Conservation (phyloP, 2,113 vertebrate genomes). For the Genyomyrus donnyi region DNA sequence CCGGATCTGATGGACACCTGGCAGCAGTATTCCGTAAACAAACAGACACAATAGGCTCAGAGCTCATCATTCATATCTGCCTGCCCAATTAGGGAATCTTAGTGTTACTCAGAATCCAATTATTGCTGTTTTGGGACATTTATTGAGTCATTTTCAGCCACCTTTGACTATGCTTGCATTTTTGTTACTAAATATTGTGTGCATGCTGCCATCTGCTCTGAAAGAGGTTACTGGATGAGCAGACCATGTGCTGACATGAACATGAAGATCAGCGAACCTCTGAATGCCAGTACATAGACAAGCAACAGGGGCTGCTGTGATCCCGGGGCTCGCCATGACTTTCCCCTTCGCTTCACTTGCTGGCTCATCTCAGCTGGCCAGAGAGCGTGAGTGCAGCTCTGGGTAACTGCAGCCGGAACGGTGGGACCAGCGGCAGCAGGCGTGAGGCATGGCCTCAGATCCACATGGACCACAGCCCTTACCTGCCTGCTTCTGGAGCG, state of each 20-base stretch:
- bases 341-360: background rate
- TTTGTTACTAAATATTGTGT: background rate
- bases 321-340: background rate
- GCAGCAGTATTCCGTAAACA: slow-evolving; percentile 36
- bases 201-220: background rate
- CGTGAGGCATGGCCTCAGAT: background rate
- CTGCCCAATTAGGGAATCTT: background rate
- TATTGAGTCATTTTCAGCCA: background rate
- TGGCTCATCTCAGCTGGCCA: slow-evolving; percentile 5
- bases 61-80: slow-evolving; percentile 28
- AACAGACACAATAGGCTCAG: slow-evolving; percentile 61
- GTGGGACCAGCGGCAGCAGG: background rate
- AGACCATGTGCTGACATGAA: background rate
- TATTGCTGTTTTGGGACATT: background rate
- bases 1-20: slow-evolving; percentile 30
- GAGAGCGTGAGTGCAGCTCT: background rate
- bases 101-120: background rate
- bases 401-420: background rate
- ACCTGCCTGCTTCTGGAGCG: slow-evolving; percentile 10
- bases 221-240: background rate
- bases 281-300: background rate
- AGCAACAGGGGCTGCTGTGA: background rate
- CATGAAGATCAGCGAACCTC: background rate
- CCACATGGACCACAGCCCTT: background rate
- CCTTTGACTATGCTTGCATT: background rate